Evolutionary conservation across 2,797 vertebrate genomes (phyloP).

Genomic region (Parambassis ranga): DNA sequence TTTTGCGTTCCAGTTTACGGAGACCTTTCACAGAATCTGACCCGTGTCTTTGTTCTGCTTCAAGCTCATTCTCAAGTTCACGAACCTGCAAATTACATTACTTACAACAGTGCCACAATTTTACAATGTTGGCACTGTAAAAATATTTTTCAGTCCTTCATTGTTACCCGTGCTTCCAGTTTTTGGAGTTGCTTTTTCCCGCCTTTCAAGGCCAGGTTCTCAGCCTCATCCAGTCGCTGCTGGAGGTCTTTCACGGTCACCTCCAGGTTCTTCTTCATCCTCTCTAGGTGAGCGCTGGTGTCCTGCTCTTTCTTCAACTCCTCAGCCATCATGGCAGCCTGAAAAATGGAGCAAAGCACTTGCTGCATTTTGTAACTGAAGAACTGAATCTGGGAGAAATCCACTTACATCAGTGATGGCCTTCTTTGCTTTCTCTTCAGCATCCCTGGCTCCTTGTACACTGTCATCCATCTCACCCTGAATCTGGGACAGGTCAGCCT

Average conservation of each 20-base stretch:
- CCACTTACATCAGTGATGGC: conserved; percentile 81
- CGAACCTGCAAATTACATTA: conserved; percentile 71
- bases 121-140: not conserved
- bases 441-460: conserved; percentile 80
- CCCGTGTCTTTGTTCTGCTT: conserved; percentile 77
- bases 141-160: no score
- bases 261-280: conserved; percentile 88
- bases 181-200: conserved; percentile 88
- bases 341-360: not conserved
- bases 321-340: conserved; percentile 86
- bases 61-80: conserved; percentile 80
- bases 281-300: conserved; percentile 84
- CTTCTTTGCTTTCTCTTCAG: conserved; percentile 87
- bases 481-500: conserved; percentile 78
- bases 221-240: conserved; percentile 78
- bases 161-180: conserved; percentile 82
- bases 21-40: conserved; percentile 80
- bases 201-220: conserved; percentile 83
- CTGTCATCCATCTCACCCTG: conserved; percentile 82
- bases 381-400: not conserved
- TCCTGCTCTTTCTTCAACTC: conserved; percentile 89
- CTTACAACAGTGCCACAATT: fast-evolving
- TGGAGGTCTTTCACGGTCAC: conserved; percentile 81
- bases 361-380: fast-evolving
- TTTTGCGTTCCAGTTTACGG: conserved; percentile 81